Base-by-base conservation (phyloP, 2,888 invertebrate genomes). In the Lepidocyrtinus sp. region DNA sequence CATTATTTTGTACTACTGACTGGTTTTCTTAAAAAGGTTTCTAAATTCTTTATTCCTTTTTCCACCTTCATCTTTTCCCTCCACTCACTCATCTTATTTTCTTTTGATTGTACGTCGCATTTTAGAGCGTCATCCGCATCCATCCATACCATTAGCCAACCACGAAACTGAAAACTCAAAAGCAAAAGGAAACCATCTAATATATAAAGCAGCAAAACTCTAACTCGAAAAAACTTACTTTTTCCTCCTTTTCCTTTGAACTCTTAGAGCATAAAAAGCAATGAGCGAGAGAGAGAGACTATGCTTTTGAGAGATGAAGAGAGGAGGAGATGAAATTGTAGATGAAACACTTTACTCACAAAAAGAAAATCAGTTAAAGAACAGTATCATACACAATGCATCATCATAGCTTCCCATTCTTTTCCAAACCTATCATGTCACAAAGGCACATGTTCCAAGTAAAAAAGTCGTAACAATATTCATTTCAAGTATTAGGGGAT, bases 61-160 rank as follows among this genome's bases (percentile, higher is more conserved):
- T 55, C 55, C 55, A 55, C 55, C 55, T 55, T 55, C 55, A 65
- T 15, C 26, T 46, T 26, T 45, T 27, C 27, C 27, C 27, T 24
- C 9, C 12, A 36, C n/a, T 65, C 50, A 72, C 78, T 73, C 73
- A 45, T 79, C 68, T 73, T 73, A 72, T 73, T 55, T 78, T 73
- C 78, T 62, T 69, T 55, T 62, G 68, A 73, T 79, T 79, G 67
- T 76, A 67, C 36, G 36, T n/a, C 36, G 17, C 55, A 55, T 12
- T 55, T 55, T 55, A 9, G 9, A n/a, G 55, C 27, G 61, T 21
- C 73, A 59, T 80, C 74, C 68, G 67, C 69, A 74, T 69, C 79
- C 79, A 80, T 63, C 74, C 72, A 74, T 80, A 65, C 65, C 79
- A 80, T 80, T 74, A 80, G 46, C 79, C 79, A 80, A 80, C 79